Conservation (phyloP, 2,888 invertebrate genomes). For the Hymenopus coronatus region DNA sequence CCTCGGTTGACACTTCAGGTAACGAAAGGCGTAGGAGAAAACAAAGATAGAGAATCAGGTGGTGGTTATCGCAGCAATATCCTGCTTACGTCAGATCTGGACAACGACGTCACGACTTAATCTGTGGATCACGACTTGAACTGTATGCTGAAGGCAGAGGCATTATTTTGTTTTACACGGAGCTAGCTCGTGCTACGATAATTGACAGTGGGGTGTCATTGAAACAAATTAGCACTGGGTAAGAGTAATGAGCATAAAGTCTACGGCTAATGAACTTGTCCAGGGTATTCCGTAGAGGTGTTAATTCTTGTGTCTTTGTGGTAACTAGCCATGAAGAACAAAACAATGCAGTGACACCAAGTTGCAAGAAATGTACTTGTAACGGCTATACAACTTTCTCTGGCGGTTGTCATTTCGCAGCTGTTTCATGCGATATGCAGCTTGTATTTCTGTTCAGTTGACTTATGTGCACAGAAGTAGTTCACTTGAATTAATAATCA, state of each 20-base stretch:
- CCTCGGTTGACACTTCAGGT: too few relatives aligned
- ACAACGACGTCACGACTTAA: neutral
- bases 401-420: too few relatives aligned
- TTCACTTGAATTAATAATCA: too few relatives aligned
- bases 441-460: too few relatives aligned
- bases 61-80: neutral
- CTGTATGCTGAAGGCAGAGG: neutral
- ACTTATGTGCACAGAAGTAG: too few relatives aligned
- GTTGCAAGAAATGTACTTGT: too few relatives aligned
- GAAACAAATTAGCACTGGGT: neutral
- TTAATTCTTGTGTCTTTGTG: neutral
- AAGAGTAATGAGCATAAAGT: neutral
- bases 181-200: neutral
- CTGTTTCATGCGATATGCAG: too few relatives aligned
- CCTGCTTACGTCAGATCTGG: neutral
- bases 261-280: neutral
- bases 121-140: neutral
- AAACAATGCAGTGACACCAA: neutral
- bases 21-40: neutral
- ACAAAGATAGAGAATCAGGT: neutral
- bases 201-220: neutral
- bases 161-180: neutral
- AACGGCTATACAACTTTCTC: too few relatives aligned
- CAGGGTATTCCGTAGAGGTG: neutral
- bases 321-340: neutral